Evolutionary conservation across 2,113 vertebrate species (phyloP).

Genomic region (Perccottus glenii): DNA sequence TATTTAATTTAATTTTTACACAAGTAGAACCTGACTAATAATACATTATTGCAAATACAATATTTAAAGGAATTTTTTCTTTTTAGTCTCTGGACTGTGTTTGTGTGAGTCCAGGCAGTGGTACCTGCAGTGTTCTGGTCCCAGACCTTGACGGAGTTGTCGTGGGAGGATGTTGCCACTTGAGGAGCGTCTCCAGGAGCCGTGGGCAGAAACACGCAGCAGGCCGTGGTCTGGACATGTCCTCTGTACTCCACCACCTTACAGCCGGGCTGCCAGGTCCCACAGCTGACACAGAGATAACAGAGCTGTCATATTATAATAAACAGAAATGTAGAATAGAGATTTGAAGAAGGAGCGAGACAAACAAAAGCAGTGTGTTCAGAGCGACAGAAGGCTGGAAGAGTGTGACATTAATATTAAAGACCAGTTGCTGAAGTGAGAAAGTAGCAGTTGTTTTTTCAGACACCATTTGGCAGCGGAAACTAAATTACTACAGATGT

Average conservation of each 20-base stretch:
- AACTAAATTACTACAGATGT: too few species aligned
- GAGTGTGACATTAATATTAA: neutral
- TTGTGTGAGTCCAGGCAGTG: neutral
- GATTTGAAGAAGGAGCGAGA: too few species aligned
- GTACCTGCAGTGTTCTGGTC: constrained; percentile 89
- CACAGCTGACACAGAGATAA: constrained; percentile 83
- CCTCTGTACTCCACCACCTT: constrained; percentile 87
- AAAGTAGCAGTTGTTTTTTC: neutral
- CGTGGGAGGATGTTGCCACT: constrained; percentile 89
- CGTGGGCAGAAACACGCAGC: constrained; percentile 87
- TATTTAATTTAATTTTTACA: too few species aligned
- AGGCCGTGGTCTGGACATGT: constrained; percentile 87
- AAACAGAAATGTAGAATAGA: neutral
- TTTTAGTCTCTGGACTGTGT: neutral
- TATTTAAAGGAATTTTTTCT: too few species aligned
- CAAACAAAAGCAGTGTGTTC: neutral
- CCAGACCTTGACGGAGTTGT: constrained; percentile 91
- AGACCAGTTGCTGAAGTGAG: neutral
- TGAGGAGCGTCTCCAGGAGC: constrained; percentile 49
- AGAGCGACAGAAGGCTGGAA: neutral
- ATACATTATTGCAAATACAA: too few species aligned
- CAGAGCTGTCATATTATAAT: constrained; percentile 16
- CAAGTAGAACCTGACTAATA: too few species aligned
- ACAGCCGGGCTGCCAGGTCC: constrained; percentile 90
- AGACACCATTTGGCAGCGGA: neutral